phyloP scores from a whole-genome alignment of 1,140 invertebrate species.

The Chironomus striatipennis region DNA sequence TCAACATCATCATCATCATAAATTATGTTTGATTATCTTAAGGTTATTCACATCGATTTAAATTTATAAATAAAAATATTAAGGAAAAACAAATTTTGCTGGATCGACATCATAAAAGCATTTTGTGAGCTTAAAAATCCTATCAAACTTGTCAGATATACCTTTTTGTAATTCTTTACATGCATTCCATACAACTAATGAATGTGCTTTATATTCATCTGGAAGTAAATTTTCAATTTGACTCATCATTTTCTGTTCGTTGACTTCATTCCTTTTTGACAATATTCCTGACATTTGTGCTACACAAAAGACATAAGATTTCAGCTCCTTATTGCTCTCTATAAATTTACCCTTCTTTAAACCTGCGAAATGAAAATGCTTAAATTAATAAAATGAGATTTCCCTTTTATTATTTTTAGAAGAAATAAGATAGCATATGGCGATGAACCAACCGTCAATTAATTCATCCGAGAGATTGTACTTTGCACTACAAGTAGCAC shows the following conservation, averaged over 20 bases:
- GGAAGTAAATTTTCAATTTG: constrained; percentile 6
- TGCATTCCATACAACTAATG: not conserved
- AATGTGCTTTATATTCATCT: not conserved
- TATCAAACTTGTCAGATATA: not conserved
- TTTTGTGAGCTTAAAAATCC: not conserved
- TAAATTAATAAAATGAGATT: not conserved
- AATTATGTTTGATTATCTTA: too few relatives aligned
- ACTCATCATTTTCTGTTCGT: not conserved
- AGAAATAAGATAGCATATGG: not conserved
- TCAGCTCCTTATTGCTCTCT: not conserved
- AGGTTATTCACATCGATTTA: too few relatives aligned
- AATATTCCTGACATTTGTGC: not conserved
- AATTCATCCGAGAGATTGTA: not conserved
- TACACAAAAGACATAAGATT: not conserved
- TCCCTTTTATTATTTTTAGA: too few relatives aligned
- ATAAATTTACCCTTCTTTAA: not conserved
- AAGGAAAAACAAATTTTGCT: not conserved
- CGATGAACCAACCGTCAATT: constrained; percentile 14
- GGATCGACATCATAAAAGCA: constrained; percentile 3
- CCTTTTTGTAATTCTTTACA: not conserved
- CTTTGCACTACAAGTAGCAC: not conserved
- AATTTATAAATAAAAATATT: not conserved
- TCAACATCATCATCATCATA: too few relatives aligned
- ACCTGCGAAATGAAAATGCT: not conserved
- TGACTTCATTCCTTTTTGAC: not conserved